Evolutionary conservation across 35 echinoderm and acorn worm species (phyloP), one percentile per base, ranked within the genome.

Genomic region (Holothuria glaberrima): DNA sequence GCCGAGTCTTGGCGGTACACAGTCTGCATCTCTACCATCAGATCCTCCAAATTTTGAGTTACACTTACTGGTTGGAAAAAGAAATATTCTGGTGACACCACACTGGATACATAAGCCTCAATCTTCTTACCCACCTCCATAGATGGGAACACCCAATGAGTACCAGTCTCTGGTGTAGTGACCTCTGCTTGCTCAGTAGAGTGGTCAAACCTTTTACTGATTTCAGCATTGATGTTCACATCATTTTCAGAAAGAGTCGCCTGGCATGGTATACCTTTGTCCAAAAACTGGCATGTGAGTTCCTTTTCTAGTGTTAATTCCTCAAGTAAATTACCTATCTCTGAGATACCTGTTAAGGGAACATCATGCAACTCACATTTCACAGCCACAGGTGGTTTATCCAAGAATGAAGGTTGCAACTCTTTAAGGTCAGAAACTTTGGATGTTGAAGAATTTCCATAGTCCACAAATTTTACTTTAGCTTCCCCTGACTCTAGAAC

Each of bases 401-500:
- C 44, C 1, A 26, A 6, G 36, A 90, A 90, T 59, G 80, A 30
- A 16, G 89, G 57, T 48, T 59, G 50, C 12, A 90, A 24, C 17
- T 19, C 58, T 48, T 82, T 90, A 1, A 90, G 33, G 61, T 79
- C 74, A 5, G 35, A 25, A 17, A 66, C 54, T 13, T 25, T 66
- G 54, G 44, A 90, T 12, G 30, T 24, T 4, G 71, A 59, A 14
- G 89, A 9, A 59, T 93, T 66, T 5, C 91, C 91, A 82, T 93
- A 88, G 44, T 93, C 86, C 6, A 89, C 48, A 58, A 89, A 88
- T 83, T 38, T 93, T 0, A 93, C 86, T 21, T 31, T 82, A 7
- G 28, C 75, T 58, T 89, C 79, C 9, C 88, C 62, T 36, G 77
- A 90, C 33, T 90, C 73, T 6, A 65, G 21, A 9, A 82, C 22